Percentiles rank a stretch among this genome's conserved stretches.
These are phyloP conservation scores for Kradibia gibbosae DNA, from an alignment of 1,140 invertebrate genomes.

Conservation along the genomic window DNA sequence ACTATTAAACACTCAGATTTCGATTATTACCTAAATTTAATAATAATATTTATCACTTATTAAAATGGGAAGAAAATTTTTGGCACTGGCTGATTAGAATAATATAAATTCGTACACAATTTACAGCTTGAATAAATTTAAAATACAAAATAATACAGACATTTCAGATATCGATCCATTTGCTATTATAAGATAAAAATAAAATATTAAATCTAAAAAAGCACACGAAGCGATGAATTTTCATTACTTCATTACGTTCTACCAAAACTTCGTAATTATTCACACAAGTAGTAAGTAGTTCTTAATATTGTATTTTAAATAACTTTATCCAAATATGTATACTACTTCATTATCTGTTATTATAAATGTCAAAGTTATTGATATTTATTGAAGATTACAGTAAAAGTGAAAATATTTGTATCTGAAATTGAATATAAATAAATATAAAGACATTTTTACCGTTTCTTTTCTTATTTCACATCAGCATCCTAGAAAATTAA, in stretches of 20 bases:
- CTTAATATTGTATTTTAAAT: neutral
- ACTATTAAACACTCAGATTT: too few species aligned
- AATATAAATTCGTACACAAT: too few species aligned
- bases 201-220: neutral
- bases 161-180: too few species aligned
- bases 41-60: too few species aligned
- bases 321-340: neutral
- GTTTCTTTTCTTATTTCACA: neutral
- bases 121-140: too few species aligned
- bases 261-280: neutral
- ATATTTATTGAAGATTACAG: neutral
- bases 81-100: too few species aligned
- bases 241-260: neutral
- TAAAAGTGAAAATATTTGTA: neutral
- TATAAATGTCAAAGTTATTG: neutral
- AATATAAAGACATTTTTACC: neutral
- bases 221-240: neutral
- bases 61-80: too few species aligned
- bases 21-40: too few species aligned
- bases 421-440: neutral
- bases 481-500: neutral
- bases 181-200: too few species aligned
- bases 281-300: neutral
- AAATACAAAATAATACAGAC: too few species aligned
- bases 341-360: neutral